These are phyloP conservation scores for Candidula unifasciata DNA, from an alignment of 2,888 invertebrate genomes.

Conservation along the genomic window DNA sequence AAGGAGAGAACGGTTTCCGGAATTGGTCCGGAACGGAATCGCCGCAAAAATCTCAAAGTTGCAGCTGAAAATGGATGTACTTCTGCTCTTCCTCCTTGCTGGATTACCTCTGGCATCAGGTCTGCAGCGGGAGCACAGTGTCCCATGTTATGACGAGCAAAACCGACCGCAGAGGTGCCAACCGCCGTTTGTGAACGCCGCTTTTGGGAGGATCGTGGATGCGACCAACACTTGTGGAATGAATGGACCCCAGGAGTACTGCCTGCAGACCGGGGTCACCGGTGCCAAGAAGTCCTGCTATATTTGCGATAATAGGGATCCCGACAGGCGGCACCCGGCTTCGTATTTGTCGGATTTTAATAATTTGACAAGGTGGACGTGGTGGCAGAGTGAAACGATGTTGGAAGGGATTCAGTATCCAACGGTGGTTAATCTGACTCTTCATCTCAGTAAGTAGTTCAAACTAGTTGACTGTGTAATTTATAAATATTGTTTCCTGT, in stretches of 20 bases:
- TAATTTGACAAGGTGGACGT: constrained; percentile 81
- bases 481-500: not conserved
- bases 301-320: constrained; percentile 82
- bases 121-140: constrained; percentile 41
- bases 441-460: constrained; percentile 85
- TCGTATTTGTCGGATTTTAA: constrained; percentile 93
- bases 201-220: constrained; percentile 91
- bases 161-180: constrained; percentile 87
- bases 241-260: constrained; percentile 83
- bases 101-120: constrained; percentile 35
- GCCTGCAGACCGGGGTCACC: constrained; percentile 89
- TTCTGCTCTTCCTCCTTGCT: constrained; percentile 46
- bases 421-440: constrained; percentile 92
- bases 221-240: constrained; percentile 97
- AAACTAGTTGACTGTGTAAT: not conserved
- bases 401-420: constrained; percentile 93
- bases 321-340: constrained; percentile 83
- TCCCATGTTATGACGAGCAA: constrained; percentile 75
- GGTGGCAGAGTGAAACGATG: constrained; percentile 89
- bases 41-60: not conserved
- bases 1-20: not conserved
- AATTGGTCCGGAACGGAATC: not conserved
- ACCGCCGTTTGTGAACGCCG: constrained; percentile 97
- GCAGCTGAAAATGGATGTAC: not conserved
- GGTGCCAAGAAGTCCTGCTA: constrained; percentile 83